These are phyloP conservation scores for Phoenicopterus ruber DNA, from an alignment of 2,113 vertebrate species.

Conservation along the genomic window DNA sequence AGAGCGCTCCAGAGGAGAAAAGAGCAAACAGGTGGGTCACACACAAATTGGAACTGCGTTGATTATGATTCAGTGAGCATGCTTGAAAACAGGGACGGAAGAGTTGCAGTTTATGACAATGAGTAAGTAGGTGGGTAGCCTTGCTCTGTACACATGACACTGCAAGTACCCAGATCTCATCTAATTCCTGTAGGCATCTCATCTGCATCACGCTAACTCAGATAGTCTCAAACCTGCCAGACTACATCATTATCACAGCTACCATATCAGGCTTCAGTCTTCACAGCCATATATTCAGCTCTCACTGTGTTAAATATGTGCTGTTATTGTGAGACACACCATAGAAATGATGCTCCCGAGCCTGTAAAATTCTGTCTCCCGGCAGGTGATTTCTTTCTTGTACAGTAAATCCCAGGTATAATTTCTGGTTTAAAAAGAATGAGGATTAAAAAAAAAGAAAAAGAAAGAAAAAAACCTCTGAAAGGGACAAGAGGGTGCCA, in stretches of 20 bases:
- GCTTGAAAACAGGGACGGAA: fast-evolving
- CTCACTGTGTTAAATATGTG: not conserved
- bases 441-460: not conserved
- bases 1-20: not conserved
- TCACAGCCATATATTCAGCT: not conserved
- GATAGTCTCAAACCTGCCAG: not conserved
- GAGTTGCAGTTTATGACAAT: not conserved
- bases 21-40: not conserved
- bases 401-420: not conserved
- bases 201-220: not conserved
- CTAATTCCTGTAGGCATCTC: not conserved
- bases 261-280: not conserved
- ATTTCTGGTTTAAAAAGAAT: not conserved
- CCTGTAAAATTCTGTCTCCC: not conserved
- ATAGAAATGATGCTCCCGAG: not conserved
- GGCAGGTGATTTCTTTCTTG: not conserved
- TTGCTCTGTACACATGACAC: not conserved
- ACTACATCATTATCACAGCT: not conserved
- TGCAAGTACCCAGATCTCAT: not conserved
- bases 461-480: not conserved
- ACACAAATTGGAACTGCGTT: not conserved
- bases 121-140: not conserved
- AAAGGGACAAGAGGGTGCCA: not conserved
- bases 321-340: not conserved
- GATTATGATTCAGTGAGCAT: fast-evolving